Evolutionary conservation across 2,888 invertebrate genomes (phyloP).

Genomic region (Hyles lineata): DNA sequence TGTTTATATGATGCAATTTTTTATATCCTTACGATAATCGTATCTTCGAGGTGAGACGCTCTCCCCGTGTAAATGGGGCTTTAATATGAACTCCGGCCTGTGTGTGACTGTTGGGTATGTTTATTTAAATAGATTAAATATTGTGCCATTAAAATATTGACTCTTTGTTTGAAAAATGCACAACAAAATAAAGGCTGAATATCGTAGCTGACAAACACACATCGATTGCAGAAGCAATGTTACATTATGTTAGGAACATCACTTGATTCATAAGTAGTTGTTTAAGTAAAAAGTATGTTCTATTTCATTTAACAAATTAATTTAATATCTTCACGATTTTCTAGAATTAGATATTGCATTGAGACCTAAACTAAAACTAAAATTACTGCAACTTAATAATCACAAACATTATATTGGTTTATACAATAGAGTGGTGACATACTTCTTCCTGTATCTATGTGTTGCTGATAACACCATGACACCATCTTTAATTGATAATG

Average conservation of each 20-base stretch:
- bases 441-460: constrained; percentile 99
- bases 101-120: too few relatives aligned
- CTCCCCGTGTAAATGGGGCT: too few relatives aligned
- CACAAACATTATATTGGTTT: constrained; percentile 92
- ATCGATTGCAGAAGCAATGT: neutral
- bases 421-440: constrained; percentile 98
- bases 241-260: neutral
- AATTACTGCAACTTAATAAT: constrained; percentile 21
- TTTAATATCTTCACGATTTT: neutral
- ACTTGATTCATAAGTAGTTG: neutral
- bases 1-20: too few relatives aligned
- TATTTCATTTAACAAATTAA: constrained; percentile 1
- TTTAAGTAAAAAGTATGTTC: neutral
- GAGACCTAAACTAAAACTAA: constrained; percentile 21
- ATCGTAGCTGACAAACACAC: too few relatives aligned
- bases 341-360: constrained; percentile 29
- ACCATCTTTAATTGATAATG: constrained; percentile 99
- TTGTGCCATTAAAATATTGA: neutral
- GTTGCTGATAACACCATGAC: constrained; percentile 99
- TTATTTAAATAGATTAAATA: neutral
- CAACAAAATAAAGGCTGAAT: too few relatives aligned
- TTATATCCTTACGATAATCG: too few relatives aligned
- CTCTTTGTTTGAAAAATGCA: too few relatives aligned
- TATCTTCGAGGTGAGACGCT: too few relatives aligned
- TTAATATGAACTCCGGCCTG: too few relatives aligned